Evolutionary conservation across 2,797 vertebrate genomes (phyloP).

Genomic region (Neopelma chrysocephalum): DNA sequence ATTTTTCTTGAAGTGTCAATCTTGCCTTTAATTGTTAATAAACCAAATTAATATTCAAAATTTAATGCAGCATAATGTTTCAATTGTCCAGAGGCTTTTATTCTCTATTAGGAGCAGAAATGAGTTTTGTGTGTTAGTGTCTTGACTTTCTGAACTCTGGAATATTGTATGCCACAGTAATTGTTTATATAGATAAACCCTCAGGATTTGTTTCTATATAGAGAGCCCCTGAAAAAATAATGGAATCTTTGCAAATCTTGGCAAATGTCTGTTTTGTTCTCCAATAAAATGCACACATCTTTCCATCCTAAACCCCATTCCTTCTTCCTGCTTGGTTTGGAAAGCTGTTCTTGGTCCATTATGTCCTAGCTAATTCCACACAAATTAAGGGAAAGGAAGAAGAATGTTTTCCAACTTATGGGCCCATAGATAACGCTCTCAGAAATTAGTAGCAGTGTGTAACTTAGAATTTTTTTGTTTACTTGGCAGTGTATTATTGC

Average conservation of each 20-base stretch:
- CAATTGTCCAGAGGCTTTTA: neutral
- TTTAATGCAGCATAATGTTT: neutral
- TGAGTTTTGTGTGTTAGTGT: neutral
- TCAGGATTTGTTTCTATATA: neutral
- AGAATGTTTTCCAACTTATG: neutral
- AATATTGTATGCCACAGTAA: neutral
- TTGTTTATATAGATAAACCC: neutral
- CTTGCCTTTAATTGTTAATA: neutral
- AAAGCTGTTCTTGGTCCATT: neutral
- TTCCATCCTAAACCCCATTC: neutral
- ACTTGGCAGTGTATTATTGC: slow-evolving; percentile 23
- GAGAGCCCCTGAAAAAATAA: neutral
- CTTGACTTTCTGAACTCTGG: neutral
- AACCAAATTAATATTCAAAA: neutral
- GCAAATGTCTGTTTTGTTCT: neutral
- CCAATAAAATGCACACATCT: neutral
- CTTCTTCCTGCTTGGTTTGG: neutral
- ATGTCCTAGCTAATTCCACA: neutral
- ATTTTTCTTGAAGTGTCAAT: neutral
- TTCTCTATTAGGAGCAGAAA: neutral
- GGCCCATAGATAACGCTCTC: neutral
- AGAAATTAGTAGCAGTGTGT: neutral
- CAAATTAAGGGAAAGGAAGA: neutral
- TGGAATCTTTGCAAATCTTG: neutral
- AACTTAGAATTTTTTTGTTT: slow-evolving; percentile 1